Conservation (phyloP, 2,888 invertebrate genomes). For the Lochmaea capreae region DNA sequence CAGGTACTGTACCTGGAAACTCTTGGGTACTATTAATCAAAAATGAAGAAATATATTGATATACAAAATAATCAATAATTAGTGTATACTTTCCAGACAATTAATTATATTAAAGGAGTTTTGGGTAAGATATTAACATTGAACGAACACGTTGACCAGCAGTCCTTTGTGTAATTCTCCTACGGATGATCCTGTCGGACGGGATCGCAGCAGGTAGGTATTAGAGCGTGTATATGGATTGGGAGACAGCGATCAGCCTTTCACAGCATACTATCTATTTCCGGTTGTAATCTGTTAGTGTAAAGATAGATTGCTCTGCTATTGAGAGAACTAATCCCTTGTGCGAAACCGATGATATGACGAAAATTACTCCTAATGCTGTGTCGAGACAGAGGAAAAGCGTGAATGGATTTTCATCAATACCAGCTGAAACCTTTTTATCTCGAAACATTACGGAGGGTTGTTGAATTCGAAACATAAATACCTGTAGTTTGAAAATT, state of each 20-base stretch:
- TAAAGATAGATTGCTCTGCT: slow-evolving; percentile 62
- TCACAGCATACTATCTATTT: slow-evolving; percentile 58
- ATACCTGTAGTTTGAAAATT: no score
- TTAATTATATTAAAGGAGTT: no score
- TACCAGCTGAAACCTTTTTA: neutral
- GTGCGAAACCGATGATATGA: slow-evolving; percentile 59
- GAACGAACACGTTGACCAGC: neutral
- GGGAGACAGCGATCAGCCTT: slow-evolving; percentile 53
- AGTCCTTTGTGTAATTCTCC: slow-evolving; percentile 9
- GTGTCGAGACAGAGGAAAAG: neutral
- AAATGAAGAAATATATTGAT: no score
- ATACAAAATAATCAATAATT: no score
- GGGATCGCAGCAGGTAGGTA: slow-evolving; percentile 10
- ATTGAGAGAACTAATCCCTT: slow-evolving; percentile 62
- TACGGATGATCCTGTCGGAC: slow-evolving; percentile 15
- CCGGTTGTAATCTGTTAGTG: slow-evolving; percentile 61
- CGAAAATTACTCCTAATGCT: slow-evolving; percentile 50
- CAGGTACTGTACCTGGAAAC: no score
- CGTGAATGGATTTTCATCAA: neutral
- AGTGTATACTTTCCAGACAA: no score
- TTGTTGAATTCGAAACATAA: no score
- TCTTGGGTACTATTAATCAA: no score
- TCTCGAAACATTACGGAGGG: neutral
- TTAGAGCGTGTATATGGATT: slow-evolving; percentile 28
- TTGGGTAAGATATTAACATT: no score